Evolutionary conservation across 2,797 vertebrate genomes (phyloP).

Genomic region (Acrossocheilus fasciatus): DNA sequence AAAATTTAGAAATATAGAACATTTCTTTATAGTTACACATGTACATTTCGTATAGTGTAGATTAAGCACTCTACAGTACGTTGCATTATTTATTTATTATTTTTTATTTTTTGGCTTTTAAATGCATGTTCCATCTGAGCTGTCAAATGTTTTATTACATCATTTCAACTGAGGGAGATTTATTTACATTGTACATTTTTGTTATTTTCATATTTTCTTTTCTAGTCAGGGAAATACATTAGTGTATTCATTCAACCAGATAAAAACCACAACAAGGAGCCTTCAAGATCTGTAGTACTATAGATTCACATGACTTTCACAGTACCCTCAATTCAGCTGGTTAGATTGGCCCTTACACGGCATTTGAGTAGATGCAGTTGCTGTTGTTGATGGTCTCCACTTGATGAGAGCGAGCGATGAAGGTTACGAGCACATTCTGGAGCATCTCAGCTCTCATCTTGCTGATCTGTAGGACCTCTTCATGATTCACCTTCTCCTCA

Average conservation of each 20-base stretch:
- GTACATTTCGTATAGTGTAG: too few species aligned
- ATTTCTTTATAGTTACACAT: background rate
- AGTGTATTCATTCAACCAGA: background rate
- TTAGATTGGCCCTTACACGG: background rate
- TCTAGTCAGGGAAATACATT: background rate
- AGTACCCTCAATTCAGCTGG: background rate
- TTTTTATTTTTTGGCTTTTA: too few species aligned
- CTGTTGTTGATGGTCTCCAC: slow-evolving; percentile 70
- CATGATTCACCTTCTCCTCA: slow-evolving; percentile 77
- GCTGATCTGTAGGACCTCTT: slow-evolving; percentile 75
- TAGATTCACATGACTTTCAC: background rate
- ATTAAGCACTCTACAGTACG: too few species aligned
- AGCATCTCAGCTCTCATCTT: slow-evolving; percentile 76
- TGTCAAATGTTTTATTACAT: background rate
- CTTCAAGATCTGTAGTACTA: background rate
- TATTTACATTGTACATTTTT: background rate
- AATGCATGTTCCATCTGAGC: too few species aligned
- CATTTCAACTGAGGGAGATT: background rate
- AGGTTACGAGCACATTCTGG: slow-evolving; percentile 68
- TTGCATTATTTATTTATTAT: too few species aligned
- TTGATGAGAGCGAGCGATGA: slow-evolving; percentile 72
- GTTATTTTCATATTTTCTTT: background rate
- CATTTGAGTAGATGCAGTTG: slow-evolving; percentile 54
- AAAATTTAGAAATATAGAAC: too few species aligned
- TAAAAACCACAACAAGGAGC: background rate